phyloP scores from a whole-genome alignment of 2,113 vertebrate species.

The Gambusia affinis region DNA sequence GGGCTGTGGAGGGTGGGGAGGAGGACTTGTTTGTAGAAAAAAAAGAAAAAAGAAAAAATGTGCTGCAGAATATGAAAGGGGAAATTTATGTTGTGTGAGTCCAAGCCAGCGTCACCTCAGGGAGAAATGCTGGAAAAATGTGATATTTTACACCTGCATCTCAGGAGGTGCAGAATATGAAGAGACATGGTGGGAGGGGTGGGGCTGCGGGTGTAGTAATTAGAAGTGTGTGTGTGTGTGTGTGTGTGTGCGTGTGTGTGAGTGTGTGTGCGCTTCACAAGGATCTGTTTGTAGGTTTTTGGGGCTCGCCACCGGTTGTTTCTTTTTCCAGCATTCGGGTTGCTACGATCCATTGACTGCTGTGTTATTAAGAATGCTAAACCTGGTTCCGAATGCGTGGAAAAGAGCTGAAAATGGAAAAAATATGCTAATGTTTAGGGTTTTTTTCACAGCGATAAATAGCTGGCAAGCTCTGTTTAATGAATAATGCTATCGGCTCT shows the following conservation, averaged over 20 bases:
- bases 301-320: conserved; percentile 74
- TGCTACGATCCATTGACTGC: conserved; percentile 55
- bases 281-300: conserved; percentile 68
- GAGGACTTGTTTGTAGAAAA: conserved; percentile 75
- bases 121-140: conserved; percentile 83
- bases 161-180: conserved; percentile 73
- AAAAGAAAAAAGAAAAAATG: conserved; percentile 59
- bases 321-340: conserved; percentile 65
- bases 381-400: conserved; percentile 62
- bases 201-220: conserved; percentile 62
- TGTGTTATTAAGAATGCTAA: conserved; percentile 73
- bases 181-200: conserved; percentile 59
- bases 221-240: conserved; percentile 47
- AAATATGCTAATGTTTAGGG: conserved; percentile 73
- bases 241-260: background rate
- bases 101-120: conserved; percentile 80
- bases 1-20: conserved; percentile 54
- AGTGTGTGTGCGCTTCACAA: conserved; percentile 15
- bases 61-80: conserved; percentile 77
- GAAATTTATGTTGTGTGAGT: conserved; percentile 78
- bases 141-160: conserved; percentile 84
- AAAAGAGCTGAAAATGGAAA: conserved; percentile 64
- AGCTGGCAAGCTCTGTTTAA: conserved; percentile 69
- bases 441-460: conserved; percentile 57
- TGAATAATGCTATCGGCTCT: conserved; percentile 76